A percentile compares a stretch with the other conserved stretches of the same genome.
Conservation (phyloP, 2,113 vertebrate genomes). For the Rhea americana region DNA sequence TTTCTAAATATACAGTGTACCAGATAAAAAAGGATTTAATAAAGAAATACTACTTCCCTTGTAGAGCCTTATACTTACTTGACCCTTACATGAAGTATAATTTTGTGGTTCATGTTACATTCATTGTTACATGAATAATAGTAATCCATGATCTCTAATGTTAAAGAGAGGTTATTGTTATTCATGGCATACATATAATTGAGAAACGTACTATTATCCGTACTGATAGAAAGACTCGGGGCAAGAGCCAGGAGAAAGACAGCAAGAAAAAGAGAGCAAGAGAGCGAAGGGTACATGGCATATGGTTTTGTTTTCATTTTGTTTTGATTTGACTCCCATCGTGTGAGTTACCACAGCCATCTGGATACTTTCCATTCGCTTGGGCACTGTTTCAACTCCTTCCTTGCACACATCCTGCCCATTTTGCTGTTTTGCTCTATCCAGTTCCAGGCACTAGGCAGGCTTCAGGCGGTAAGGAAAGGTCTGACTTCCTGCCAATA, state of each 20-base stretch:
- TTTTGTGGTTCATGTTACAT: constrained; percentile 28
- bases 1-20: constrained; percentile 42
- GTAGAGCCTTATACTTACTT: constrained; percentile 40
- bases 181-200: constrained; percentile 45
- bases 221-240: constrained; percentile 20
- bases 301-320: constrained; percentile 70
- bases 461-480: background rate
- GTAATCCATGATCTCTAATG: constrained; percentile 34
- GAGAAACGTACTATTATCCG: background rate
- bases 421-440: background rate
- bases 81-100: constrained; percentile 46
- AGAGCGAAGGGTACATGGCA: constrained; percentile 24
- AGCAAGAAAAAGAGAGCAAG: constrained; percentile 28
- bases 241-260: constrained; percentile 44
- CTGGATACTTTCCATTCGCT: constrained; percentile 59
- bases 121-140: constrained; percentile 52
- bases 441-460: background rate
- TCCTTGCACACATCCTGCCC: constrained; percentile 40
- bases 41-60: constrained; percentile 31
- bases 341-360: constrained; percentile 59
- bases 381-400: constrained; percentile 54
- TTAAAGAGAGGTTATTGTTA: constrained; percentile 55
- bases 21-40: constrained; percentile 61
- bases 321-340: constrained; percentile 62
- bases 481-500: constrained; percentile 1